These are phyloP conservation scores for Acropora yongei DNA, from an alignment of 64 coral and sea anemone species.

Conservation along the genomic window DNA sequence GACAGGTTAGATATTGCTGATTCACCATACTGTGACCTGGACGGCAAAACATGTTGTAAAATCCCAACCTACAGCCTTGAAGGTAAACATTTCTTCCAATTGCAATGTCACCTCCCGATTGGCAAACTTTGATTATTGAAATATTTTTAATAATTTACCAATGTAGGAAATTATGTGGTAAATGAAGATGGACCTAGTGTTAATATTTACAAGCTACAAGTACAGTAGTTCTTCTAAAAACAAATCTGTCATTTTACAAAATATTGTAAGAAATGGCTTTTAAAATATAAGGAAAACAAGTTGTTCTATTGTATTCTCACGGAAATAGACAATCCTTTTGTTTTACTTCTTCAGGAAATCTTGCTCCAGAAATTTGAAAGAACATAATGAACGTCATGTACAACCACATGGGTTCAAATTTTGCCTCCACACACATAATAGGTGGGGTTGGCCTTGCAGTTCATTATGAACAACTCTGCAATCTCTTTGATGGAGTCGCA, in stretches of 20 bases:
- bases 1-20: constrained; percentile 12
- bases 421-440: constrained; percentile 27
- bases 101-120: too few relatives aligned
- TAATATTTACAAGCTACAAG: too few relatives aligned
- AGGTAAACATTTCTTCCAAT: constrained; percentile 7
- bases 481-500: constrained; percentile 35
- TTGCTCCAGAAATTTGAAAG: background rate
- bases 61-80: constrained; percentile 26
- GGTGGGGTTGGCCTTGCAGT: constrained; percentile 57
- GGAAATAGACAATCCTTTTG: too few relatives aligned
- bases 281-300: too few relatives aligned
- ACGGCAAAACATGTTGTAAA: constrained; percentile 12
- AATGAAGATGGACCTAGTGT: too few relatives aligned
- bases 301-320: too few relatives aligned
- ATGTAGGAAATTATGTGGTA: too few relatives aligned
- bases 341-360: background rate
- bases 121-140: too few relatives aligned
- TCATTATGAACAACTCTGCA: constrained; percentile 53
- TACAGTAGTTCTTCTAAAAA: too few relatives aligned
- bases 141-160: too few relatives aligned
- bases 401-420: constrained; percentile 39
- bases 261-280: too few relatives aligned
- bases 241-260: too few relatives aligned
- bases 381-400: background rate
- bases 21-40: constrained; percentile 32